Evolutionary conservation across 2,797 vertebrate species (phyloP).

Genomic region (Furcifer pardalis): DNA sequence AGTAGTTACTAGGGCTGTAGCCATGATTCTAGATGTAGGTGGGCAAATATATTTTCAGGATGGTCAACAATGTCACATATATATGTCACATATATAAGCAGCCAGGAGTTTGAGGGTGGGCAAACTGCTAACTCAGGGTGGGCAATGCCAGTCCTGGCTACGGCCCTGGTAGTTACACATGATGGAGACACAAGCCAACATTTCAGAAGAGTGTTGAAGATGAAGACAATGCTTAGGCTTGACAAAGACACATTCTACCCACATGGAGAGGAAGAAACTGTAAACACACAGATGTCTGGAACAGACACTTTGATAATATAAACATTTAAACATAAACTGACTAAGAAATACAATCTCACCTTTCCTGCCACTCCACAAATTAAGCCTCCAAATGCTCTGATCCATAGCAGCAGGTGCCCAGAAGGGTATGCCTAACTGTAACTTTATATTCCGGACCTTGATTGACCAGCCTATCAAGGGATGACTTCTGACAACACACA

Average conservation of each 20-base stretch:
- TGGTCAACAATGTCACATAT: no score
- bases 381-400: neutral
- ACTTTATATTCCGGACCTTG: no score
- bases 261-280: neutral
- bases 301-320: slow-evolving; percentile 51
- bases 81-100: no score
- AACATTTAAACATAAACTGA: slow-evolving; percentile 16
- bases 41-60: no score
- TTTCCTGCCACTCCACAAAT: neutral
- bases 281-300: slow-evolving; percentile 15
- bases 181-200: neutral
- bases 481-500: no score
- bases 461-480: no score
- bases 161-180: neutral
- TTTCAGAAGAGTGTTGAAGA: neutral
- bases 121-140: no score
- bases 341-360: neutral
- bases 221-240: neutral
- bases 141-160: no score
- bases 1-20: no score
- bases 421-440: neutral
- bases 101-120: no score
- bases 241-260: slow-evolving; percentile 10
- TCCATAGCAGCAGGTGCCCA: neutral
- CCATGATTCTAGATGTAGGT: no score